Evolutionary conservation across 2,888 invertebrate genomes (phyloP), one percentile per base, ranked within the genome.

Genomic region (Aspidapion aeneum): DNA sequence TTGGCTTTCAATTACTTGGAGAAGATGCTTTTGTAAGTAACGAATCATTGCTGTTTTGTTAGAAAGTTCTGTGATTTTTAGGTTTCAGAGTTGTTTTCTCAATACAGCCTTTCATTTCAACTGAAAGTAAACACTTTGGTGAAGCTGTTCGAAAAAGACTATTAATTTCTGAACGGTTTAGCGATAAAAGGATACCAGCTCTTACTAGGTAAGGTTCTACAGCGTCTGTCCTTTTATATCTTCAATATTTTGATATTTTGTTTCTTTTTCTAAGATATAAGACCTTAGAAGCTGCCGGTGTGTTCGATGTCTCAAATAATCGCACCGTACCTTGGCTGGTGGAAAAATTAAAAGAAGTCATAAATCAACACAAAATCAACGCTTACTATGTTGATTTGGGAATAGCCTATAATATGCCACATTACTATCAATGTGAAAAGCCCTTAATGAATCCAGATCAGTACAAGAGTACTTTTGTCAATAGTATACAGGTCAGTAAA

Each of bases 81-180:
- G 35, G 94, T 0, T 96, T 96, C 69, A 87, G 91, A 73, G 89
- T 96, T 16, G 91, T 91, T 0, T 88, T 96, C 69, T 90, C 93
- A n/a, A 86, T 96, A 0, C 94, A 95, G 74, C 96, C 96, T 0
- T 96, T 93, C 75, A 89, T 96, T 35, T 90, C 91, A 59, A 93
- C 94, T 0, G 93, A 94, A 72, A 94, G 95, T 68, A 81, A 81
- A 1, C 93, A 90, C 72, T 96, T 95, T 75, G 88, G 87, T 60
- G 89, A 92, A 71, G 90, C 93, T 0, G 91, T 94, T 0, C 84
- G 86, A 58, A 87, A 87, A 61, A 84, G 89, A 61, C 75, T 93
- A n/a, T 78, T 94, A 1, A 87, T 94, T 52, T 89, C 89, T n/a
- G 93, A 94, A 74, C 83, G 92, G 18, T 87, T 87, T 63, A 90